Conservation (phyloP, 2,888 invertebrate genomes). For the Mimumesa dahlbomi region DNA sequence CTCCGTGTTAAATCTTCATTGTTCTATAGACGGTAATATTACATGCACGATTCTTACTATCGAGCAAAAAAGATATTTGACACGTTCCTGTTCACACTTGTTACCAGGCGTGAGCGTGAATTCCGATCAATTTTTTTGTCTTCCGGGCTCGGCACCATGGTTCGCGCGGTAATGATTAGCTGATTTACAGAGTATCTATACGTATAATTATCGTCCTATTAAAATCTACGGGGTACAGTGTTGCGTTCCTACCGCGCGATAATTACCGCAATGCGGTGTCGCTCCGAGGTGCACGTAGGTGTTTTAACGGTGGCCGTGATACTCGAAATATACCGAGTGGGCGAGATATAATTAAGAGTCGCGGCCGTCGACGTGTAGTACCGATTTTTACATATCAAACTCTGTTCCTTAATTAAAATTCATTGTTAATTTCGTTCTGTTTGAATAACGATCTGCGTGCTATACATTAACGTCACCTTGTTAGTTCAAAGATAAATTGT, state of each 20-base stretch:
- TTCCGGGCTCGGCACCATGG: slow-evolving; percentile 7
- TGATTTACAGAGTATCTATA: slow-evolving; percentile 51
- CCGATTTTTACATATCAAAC: neutral
- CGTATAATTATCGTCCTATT: slow-evolving; percentile 58
- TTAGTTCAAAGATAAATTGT: no score
- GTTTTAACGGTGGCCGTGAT: slow-evolving; percentile 45
- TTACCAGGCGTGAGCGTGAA: slow-evolving; percentile 46
- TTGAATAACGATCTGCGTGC: no score
- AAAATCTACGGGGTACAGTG: slow-evolving; percentile 34
- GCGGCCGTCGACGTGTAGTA: neutral
- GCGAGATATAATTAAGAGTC: slow-evolving; percentile 36
- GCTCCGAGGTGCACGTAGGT: slow-evolving; percentile 3
- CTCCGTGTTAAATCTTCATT: neutral
- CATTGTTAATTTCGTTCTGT: no score
- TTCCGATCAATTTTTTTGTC: slow-evolving; percentile 21
- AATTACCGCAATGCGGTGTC: slow-evolving; percentile 47
- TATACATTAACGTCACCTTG: no score
- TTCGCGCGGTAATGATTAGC: slow-evolving; percentile 47
- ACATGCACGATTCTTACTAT: neutral
- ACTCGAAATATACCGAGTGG: slow-evolving; percentile 46
- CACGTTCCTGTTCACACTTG: slow-evolving; percentile 31
- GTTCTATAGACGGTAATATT: slow-evolving; percentile 1
- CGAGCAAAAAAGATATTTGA: slow-evolving; percentile 11
- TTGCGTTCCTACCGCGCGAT: slow-evolving; percentile 26
- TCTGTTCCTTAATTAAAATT: neutral